Conservation (phyloP, 2,888 invertebrate genomes). For the Nebria brevicollis region DNA sequence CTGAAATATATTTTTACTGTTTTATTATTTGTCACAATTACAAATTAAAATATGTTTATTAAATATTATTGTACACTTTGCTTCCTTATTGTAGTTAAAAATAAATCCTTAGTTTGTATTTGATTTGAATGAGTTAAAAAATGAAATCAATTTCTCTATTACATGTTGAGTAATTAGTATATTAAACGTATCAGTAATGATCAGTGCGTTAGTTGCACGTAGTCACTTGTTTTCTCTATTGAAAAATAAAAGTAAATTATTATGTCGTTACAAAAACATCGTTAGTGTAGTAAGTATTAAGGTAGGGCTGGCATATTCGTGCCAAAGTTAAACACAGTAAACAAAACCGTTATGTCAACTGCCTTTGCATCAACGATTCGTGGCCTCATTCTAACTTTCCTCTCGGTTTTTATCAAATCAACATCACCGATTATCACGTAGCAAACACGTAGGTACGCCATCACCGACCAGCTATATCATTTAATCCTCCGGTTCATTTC, state of each 20-base stretch:
- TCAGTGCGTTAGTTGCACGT: neutral
- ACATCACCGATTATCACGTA: neutral
- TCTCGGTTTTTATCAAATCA: slow-evolving; percentile 5
- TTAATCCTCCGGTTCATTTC: neutral
- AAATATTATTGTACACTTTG: too few relatives aligned
- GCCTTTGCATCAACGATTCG: slow-evolving; percentile 13
- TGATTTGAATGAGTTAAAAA: neutral
- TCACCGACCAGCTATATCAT: neutral
- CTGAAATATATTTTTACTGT: too few relatives aligned
- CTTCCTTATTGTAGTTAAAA: neutral
- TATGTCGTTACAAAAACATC: slow-evolving; percentile 12
- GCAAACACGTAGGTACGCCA: too few relatives aligned
- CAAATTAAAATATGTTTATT: too few relatives aligned
- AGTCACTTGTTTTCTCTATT: slow-evolving; percentile 22
- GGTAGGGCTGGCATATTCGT: slow-evolving; percentile 19
- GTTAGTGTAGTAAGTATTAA: slow-evolving; percentile 21
- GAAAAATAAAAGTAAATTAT: slow-evolving; percentile 40
- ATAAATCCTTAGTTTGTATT: neutral
- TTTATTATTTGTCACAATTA: too few relatives aligned
- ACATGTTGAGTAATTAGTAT: neutral
- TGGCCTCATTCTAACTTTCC: slow-evolving; percentile 38
- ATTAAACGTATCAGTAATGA: neutral
- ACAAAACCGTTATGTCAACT: slow-evolving; percentile 33
- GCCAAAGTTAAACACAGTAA: slow-evolving; percentile 34
- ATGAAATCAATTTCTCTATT: neutral